Percentiles rank a stretch among this genome's conserved stretches.
phyloP scores from a whole-genome alignment of 2,113 vertebrate genomes.

The Lophius piscatorius region DNA sequence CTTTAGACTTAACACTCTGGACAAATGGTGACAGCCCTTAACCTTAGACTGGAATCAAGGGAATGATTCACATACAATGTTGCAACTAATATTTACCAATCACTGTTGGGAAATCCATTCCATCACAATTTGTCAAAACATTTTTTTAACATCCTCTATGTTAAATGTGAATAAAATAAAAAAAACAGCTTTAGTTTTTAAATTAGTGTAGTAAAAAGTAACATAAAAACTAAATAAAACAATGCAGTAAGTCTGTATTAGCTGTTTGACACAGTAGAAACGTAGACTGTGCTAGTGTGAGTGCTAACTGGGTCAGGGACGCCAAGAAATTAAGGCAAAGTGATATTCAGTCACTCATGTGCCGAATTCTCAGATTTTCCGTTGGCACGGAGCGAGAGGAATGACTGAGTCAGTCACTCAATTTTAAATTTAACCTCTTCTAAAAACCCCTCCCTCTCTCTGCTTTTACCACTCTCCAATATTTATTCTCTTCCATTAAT shows the following conservation, averaged over 20 bases:
- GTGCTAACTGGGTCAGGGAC: slow-evolving; percentile 66
- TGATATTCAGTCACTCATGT: slow-evolving; percentile 63
- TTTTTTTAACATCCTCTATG: no score
- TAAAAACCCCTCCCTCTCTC: slow-evolving; percentile 43
- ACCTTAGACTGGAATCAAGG: no score
- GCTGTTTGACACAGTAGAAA: slow-evolving; percentile 27
- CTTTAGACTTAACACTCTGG: no score
- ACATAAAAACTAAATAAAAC: no score
- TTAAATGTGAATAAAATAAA: no score
- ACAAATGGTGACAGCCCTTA: no score
- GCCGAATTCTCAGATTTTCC: slow-evolving; percentile 74
- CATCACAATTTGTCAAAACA: no score
- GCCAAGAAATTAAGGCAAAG: slow-evolving; percentile 57
- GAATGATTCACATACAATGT: no score
- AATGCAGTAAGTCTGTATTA: slow-evolving; percentile 1
- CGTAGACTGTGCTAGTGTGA: slow-evolving; percentile 14
- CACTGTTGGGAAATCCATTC: no score
- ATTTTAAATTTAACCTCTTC: slow-evolving; percentile 63
- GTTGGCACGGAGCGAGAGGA: slow-evolving; percentile 77
- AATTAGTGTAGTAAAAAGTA: no score
- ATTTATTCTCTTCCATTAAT: slow-evolving; percentile 50
- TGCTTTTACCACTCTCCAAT: slow-evolving; percentile 41
- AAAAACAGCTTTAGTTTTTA: no score
- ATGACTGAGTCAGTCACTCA: slow-evolving; percentile 79
- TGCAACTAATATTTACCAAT: no score